These are phyloP conservation scores for Cacoxenus indagator DNA, from an alignment of 2,888 invertebrate species.

Conservation along the genomic window DNA sequence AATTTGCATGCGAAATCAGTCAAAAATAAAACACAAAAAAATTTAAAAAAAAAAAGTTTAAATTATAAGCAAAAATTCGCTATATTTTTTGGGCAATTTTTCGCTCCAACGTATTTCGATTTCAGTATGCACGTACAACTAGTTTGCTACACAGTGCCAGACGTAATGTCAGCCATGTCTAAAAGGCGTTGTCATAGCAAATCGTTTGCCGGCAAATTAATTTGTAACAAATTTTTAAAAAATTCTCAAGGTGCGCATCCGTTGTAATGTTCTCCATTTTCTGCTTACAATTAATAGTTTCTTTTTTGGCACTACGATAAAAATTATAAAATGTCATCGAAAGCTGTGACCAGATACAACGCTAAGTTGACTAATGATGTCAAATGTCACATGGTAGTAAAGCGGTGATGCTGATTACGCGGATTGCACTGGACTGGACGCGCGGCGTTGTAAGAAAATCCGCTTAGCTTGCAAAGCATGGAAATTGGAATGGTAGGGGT, in stretches of 20 bases:
- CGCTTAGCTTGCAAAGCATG: slow-evolving; percentile 7
- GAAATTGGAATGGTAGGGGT: neutral
- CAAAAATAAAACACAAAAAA: neutral
- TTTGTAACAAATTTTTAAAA: slow-evolving; percentile 20
- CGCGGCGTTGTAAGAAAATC: slow-evolving; percentile 4
- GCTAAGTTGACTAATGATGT: slow-evolving; percentile 62
- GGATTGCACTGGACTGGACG: neutral
- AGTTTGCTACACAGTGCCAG: neutral
- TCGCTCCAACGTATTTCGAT: neutral
- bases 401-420: neutral
- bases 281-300: slow-evolving; percentile 16
- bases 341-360: slow-evolving; percentile 41
- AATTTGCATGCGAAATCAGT: slow-evolving; percentile 49
- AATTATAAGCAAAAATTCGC: neutral
- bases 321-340: slow-evolving; percentile 1
- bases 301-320: neutral
- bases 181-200: slow-evolving; percentile 15
- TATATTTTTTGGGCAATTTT: neutral
- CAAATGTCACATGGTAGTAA: slow-evolving; percentile 37
- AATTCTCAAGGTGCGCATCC: slow-evolving; percentile 8
- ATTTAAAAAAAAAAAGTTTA: neutral
- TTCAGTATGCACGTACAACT: neutral
- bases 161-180: slow-evolving; percentile 8
- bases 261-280: neutral
- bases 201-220: slow-evolving; percentile 2